These are phyloP conservation scores for Philotrypesis tridentata DNA, from an alignment of 1,140 invertebrate species.

Conservation along the genomic window DNA sequence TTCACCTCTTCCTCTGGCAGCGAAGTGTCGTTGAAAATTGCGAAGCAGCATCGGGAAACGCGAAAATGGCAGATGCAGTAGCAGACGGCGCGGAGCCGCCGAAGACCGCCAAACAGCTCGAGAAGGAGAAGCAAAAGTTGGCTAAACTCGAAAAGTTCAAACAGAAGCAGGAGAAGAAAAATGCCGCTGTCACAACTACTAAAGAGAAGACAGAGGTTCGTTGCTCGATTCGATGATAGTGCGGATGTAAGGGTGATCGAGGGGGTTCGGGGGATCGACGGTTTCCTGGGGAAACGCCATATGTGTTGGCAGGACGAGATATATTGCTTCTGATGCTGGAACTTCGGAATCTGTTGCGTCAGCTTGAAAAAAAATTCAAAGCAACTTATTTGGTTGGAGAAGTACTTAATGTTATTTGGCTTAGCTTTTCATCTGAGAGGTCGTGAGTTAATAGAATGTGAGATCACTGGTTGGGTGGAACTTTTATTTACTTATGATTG, in stretches of 20 bases:
- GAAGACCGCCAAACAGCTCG: conserved; percentile 90
- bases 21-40: neutral
- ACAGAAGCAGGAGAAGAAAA: conserved; percentile 91
- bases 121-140: conserved; percentile 91
- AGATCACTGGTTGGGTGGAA: no score
- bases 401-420: no score
- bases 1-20: neutral
- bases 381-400: no score
- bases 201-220: conserved; percentile 81
- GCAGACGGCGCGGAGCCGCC: conserved; percentile 67
- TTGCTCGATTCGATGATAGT: neutral
- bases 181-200: conserved; percentile 67
- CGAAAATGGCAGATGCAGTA: conserved; percentile 8
- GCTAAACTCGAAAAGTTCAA: conserved; percentile 94
- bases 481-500: no score
- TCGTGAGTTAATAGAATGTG: no score
- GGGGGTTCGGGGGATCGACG: neutral
- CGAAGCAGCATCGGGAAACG: neutral
- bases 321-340: no score
- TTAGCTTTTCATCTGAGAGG: no score
- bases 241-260: neutral
- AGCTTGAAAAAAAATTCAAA: no score
- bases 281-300: neutral
- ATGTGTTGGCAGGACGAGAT: no score
- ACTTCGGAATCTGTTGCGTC: no score